phyloP scores from a whole-genome alignment of 2,888 invertebrate genomes.

The Drosophila tanythrix region DNA sequence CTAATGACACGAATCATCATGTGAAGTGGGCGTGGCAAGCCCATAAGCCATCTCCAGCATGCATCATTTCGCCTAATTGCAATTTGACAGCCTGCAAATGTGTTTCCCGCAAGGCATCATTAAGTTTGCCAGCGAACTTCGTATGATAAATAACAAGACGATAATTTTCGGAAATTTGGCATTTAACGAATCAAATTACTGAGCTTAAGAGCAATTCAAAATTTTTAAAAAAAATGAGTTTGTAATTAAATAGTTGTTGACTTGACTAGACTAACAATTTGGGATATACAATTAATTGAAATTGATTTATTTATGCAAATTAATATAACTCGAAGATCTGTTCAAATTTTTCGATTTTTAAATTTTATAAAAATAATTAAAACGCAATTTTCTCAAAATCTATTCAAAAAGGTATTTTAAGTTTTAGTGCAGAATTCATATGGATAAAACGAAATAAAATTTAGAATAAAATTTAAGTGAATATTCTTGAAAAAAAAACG shows the following conservation, averaged over 20 bases:
- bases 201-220: neutral
- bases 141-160: neutral
- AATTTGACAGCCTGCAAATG: conserved; percentile 37
- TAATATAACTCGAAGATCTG: neutral
- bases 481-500: neutral
- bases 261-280: neutral
- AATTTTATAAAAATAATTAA: neutral
- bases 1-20: conserved; percentile 42
- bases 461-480: neutral
- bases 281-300: neutral
- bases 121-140: neutral
- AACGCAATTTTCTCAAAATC: neutral
- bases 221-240: rapidly evolving
- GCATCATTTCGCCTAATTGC: conserved; percentile 43
- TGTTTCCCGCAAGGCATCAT: conserved; percentile 10
- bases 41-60: neutral
- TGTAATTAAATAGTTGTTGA: neutral
- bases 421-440: neutral
- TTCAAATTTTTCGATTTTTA: neutral
- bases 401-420: rapidly evolving
- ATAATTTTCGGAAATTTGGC: neutral
- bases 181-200: neutral
- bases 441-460: neutral
- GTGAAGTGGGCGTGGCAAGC: conserved; percentile 2
- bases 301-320: neutral